phyloP scores from a whole-genome alignment of 2,888 invertebrate species.

The Tachystola acroxantha region DNA sequence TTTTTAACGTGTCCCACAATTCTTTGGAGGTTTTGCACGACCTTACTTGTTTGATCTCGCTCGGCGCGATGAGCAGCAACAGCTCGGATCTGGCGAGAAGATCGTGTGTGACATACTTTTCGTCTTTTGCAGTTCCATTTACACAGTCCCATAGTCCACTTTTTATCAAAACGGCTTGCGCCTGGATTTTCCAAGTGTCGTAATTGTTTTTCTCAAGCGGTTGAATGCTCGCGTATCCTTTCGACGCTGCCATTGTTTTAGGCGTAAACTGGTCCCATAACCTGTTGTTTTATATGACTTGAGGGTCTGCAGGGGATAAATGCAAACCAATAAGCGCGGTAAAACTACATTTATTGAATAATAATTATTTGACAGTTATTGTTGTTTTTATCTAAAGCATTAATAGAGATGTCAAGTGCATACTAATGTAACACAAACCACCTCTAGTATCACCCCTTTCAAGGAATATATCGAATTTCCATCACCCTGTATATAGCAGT shows the following conservation, averaged over 20 bases:
- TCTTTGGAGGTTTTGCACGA: slow-evolving; percentile 27
- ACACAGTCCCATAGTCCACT: neutral
- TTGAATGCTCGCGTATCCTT: neutral
- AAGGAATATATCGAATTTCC: too few species aligned
- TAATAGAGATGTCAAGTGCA: too few species aligned
- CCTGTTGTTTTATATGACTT: too few species aligned
- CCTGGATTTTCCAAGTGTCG: slow-evolving; percentile 9
- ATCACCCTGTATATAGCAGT: too few species aligned
- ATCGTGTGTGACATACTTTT: neutral
- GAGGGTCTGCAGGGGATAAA: too few species aligned
- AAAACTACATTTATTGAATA: too few species aligned
- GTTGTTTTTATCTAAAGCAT: too few species aligned
- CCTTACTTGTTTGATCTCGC: slow-evolving; percentile 33
- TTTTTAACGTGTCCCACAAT: slow-evolving; percentile 38
- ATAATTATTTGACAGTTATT: too few species aligned
- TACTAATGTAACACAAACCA: too few species aligned
- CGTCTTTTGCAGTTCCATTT: neutral
- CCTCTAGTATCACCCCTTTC: too few species aligned
- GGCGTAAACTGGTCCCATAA: too few species aligned
- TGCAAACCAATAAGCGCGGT: too few species aligned
- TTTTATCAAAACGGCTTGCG: slow-evolving; percentile 4
- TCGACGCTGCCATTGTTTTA: neutral
- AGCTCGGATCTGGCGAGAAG: slow-evolving; percentile 7
- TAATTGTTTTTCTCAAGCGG: slow-evolving; percentile 5
- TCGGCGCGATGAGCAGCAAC: slow-evolving; percentile 8